Percentiles rank a stretch among this genome's conserved stretches.
Conservation (phyloP, 2,113 vertebrate genomes). For the Pseudopodoces humilis region DNA sequence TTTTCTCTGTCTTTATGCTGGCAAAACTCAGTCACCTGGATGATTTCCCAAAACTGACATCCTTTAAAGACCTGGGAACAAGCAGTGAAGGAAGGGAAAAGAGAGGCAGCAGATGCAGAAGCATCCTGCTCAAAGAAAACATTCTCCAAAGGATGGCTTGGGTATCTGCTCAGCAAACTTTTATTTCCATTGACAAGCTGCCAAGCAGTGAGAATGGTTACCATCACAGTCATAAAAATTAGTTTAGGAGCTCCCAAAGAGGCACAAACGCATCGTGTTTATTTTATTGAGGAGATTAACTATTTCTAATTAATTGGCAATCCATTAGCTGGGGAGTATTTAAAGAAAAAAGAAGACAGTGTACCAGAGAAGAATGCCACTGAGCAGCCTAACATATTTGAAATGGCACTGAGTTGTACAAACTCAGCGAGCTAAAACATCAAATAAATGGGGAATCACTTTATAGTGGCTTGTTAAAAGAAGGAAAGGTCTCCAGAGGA, state of each 20-base stretch:
- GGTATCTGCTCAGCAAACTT: not conserved
- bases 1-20: not conserved
- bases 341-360: not conserved
- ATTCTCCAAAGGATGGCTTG: not conserved
- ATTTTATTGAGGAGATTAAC: slow-evolving; percentile 33
- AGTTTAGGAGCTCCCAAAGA: slow-evolving; percentile 33
- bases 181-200: slow-evolving; percentile 46
- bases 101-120: not conserved
- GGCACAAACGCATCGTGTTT: not conserved
- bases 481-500: not conserved
- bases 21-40: not conserved
- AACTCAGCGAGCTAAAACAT: slow-evolving; percentile 4
- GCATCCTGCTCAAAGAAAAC: not conserved
- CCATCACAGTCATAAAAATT: slow-evolving; percentile 29
- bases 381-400: not conserved
- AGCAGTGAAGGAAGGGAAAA: not conserved
- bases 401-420: not conserved
- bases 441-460: not conserved
- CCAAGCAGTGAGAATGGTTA: not conserved
- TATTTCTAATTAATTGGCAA: slow-evolving; percentile 59
- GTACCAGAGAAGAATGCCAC: not conserved
- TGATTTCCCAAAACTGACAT: not conserved
- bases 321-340: slow-evolving; percentile 45
- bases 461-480: slow-evolving; percentile 36
- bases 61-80: not conserved